phyloP scores from a whole-genome alignment of 1,140 invertebrate genomes.

The Manduca sexta region DNA sequence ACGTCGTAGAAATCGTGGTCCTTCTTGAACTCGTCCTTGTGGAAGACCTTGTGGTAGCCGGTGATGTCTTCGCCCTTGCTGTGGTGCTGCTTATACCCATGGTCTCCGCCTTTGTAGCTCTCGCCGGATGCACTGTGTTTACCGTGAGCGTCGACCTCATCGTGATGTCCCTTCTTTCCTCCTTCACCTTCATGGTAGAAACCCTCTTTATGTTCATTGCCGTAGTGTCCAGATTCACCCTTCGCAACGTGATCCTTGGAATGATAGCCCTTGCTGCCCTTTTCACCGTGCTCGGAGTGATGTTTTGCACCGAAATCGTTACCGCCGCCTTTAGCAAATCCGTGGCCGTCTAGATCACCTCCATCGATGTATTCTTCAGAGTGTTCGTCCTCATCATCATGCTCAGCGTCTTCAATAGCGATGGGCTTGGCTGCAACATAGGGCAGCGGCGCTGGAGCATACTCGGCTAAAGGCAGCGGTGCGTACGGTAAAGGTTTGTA shows the following conservation, averaged over 20 bases:
- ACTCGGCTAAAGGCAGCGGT: slow-evolving; percentile 34
- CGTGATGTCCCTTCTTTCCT: slow-evolving; percentile 44
- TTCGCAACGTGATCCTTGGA: slow-evolving; percentile 48
- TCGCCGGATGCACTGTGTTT: slow-evolving; percentile 68
- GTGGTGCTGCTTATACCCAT: slow-evolving; percentile 79
- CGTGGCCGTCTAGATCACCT: slow-evolving; percentile 29
- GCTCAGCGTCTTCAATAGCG: slow-evolving; percentile 42
- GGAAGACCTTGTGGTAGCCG: slow-evolving; percentile 81
- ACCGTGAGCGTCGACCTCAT: slow-evolving; percentile 58
- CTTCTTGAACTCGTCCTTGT: slow-evolving; percentile 84
- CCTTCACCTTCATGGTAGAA: slow-evolving; percentile 51
- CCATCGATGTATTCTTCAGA: slow-evolving; percentile 35
- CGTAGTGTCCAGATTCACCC: slow-evolving; percentile 49
- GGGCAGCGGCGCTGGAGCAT: slow-evolving; percentile 46
- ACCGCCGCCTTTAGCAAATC: slow-evolving; percentile 46
- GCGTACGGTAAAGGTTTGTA: slow-evolving; percentile 42
- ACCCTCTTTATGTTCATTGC: slow-evolving; percentile 52
- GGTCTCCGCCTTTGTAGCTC: slow-evolving; percentile 79
- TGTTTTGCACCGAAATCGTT: slow-evolving; percentile 53
- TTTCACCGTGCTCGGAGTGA: slow-evolving; percentile 61
- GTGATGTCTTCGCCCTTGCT: slow-evolving; percentile 81
- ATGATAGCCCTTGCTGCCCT: slow-evolving; percentile 63
- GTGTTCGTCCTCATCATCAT: slow-evolving; percentile 33
- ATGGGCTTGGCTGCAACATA: slow-evolving; percentile 56
- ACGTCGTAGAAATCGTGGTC: slow-evolving; percentile 83